These are phyloP conservation scores for Eupeodes corollae DNA, from an alignment of 1,140 invertebrate genomes.

Conservation along the genomic window DNA sequence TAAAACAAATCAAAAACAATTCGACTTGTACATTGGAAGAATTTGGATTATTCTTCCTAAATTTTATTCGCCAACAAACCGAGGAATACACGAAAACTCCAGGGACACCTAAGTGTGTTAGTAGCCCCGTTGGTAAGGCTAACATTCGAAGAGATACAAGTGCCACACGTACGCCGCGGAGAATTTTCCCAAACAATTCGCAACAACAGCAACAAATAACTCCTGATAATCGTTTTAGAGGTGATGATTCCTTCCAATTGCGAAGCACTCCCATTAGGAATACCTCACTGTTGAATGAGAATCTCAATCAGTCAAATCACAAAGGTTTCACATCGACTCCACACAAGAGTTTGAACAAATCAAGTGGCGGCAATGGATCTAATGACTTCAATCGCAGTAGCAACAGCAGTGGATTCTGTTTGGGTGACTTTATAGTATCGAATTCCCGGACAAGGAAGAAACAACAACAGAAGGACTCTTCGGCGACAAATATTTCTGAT, in stretches of 20 bases:
- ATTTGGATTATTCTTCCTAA: conserved; percentile 28
- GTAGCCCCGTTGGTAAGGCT: background rate
- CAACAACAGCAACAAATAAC: background rate
- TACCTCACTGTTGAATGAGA: conserved; percentile 4
- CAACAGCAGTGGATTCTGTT: conserved; percentile 16
- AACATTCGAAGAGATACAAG: background rate
- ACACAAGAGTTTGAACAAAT: conserved; percentile 1
- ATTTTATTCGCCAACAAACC: conserved; percentile 23
- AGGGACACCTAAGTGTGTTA: conserved; percentile 14
- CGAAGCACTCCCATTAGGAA: conserved; percentile 2
- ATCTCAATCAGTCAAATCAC: conserved; percentile 6
- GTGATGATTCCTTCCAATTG: background rate
- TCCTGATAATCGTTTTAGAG: conserved; percentile 1
- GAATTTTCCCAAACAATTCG: background rate
- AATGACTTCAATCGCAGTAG: background rate
- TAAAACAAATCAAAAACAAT: conserved; percentile 9
- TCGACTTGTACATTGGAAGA: conserved; percentile 20
- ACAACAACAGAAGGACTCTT: conserved; percentile 12
- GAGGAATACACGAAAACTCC: conserved; percentile 16
- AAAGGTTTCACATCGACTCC: conserved; percentile 16
- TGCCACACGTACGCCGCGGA: background rate
- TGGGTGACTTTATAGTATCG: conserved; percentile 22
- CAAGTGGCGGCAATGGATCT: background rate
- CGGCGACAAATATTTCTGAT: background rate
- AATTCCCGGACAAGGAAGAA: conserved; percentile 18